These are phyloP conservation scores for Conger conger DNA, from an alignment of 2,113 vertebrate genomes.

Conservation along the genomic window DNA sequence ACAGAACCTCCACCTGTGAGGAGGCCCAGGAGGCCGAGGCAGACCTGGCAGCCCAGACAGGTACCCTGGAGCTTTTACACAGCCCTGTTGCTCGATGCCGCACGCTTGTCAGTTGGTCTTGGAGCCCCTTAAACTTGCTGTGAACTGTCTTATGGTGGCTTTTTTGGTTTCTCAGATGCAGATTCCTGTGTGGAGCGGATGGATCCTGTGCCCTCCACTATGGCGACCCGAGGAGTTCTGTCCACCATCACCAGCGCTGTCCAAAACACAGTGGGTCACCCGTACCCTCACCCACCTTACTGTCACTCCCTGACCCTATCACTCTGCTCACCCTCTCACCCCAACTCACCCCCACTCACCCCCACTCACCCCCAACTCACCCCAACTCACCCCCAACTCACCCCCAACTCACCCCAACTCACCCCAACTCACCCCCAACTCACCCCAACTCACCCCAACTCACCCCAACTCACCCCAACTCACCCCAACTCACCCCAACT, in stretches of 20 bases:
- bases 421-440: too few species aligned
- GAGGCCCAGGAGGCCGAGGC: slow-evolving; percentile 67
- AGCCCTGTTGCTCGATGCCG: too few species aligned
- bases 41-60: slow-evolving; percentile 41
- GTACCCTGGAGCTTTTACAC: background rate
- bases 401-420: too few species aligned
- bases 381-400: too few species aligned
- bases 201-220: slow-evolving; percentile 44
- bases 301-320: background rate
- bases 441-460: too few species aligned
- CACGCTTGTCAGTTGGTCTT: background rate
- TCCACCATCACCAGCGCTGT: slow-evolving; percentile 85
- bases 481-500: too few species aligned
- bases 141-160: background rate
- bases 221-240: slow-evolving; percentile 78
- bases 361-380: too few species aligned
- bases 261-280: slow-evolving; percentile 86
- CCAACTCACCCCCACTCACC: background rate
- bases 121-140: background rate
- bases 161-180: slow-evolving; percentile 18
- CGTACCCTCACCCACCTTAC: background rate
- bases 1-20: slow-evolving; percentile 61
- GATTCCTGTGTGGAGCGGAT: slow-evolving; percentile 46
- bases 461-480: too few species aligned
- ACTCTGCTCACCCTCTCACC: too few species aligned